These are phyloP conservation scores for Microdon myrmicae DNA, from an alignment of 2,888 invertebrate species.

Conservation along the genomic window DNA sequence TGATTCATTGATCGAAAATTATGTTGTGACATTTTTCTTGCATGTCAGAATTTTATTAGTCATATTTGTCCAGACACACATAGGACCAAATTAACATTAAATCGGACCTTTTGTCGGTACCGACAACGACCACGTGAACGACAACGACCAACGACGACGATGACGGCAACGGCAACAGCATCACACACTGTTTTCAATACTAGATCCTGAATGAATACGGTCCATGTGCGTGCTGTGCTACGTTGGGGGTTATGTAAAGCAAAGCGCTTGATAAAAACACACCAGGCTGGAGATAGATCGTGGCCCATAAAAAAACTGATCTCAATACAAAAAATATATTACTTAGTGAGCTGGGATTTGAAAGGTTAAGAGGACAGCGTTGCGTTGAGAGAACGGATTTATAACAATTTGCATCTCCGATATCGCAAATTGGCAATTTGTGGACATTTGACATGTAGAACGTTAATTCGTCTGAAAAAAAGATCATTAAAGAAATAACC, in stretches of 20 bases:
- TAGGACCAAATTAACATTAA: constrained; percentile 54
- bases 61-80: constrained; percentile 54
- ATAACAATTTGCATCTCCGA: constrained; percentile 43
- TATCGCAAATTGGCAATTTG: too few relatives aligned
- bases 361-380: too few relatives aligned
- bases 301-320: constrained; percentile 41
- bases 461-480: too few relatives aligned
- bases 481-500: too few relatives aligned
- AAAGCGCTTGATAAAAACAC: constrained; percentile 40
- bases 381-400: too few relatives aligned
- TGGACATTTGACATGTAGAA: too few relatives aligned
- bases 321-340: constrained; percentile 22
- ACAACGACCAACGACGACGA: constrained; percentile 34
- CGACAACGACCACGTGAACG: constrained; percentile 19
- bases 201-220: constrained; percentile 9
- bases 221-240: constrained; percentile 38
- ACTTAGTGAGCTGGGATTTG: too few relatives aligned
- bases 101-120: constrained; percentile 51
- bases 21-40: constrained; percentile 57
- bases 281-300: constrained; percentile 37
- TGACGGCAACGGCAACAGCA: constrained; percentile 21
- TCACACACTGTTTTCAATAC: constrained; percentile 1
- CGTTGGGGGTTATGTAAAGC: constrained; percentile 46
- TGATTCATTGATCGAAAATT: constrained; percentile 57
- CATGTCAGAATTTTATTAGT: constrained; percentile 57